Percentiles rank a stretch among this genome's conserved stretches.
phyloP scores from a whole-genome alignment of 2,888 invertebrate genomes.

The Limnephilus rhombicus region DNA sequence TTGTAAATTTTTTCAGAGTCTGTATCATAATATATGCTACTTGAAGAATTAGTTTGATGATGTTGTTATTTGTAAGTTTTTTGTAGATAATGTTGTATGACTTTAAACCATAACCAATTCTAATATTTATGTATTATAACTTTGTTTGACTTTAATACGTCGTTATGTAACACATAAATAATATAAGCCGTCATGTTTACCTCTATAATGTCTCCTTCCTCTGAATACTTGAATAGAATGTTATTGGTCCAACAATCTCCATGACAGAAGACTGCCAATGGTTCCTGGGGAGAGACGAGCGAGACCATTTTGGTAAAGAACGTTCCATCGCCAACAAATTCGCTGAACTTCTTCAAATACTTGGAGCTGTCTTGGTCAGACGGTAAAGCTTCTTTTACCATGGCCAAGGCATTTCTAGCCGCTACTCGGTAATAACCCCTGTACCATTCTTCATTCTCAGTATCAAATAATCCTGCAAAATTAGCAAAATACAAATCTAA shows the following conservation, averaged over 20 bases:
- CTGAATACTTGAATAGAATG: conserved; percentile 80
- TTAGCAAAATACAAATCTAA: not conserved
- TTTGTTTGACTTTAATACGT: too few species aligned
- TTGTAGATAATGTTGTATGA: too few species aligned
- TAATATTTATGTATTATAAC: too few species aligned
- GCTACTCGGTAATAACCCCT: conserved; percentile 83
- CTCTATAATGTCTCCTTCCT: conserved; percentile 71
- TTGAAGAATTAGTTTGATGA: too few species aligned
- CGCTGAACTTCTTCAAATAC: conserved; percentile 79
- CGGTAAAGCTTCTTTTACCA: conserved; percentile 77
- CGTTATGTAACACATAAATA: not conserved
- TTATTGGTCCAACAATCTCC: conserved; percentile 89
- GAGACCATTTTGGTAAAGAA: conserved; percentile 84
- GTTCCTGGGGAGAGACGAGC: conserved; percentile 80
- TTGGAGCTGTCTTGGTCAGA: conserved; percentile 73
- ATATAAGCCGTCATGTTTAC: not conserved
- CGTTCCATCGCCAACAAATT: conserved; percentile 80
- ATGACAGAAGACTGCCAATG: conserved; percentile 84
- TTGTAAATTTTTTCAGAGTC: too few species aligned
- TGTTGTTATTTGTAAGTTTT: too few species aligned
- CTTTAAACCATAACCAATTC: too few species aligned
- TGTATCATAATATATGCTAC: too few species aligned
- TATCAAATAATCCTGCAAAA: conserved; percentile 78
- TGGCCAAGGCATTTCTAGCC: conserved; percentile 80
- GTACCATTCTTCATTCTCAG: conserved; percentile 84